Conservation (phyloP, 2,113 vertebrate genomes). For the Phrynosoma platyrhinos region DNA sequence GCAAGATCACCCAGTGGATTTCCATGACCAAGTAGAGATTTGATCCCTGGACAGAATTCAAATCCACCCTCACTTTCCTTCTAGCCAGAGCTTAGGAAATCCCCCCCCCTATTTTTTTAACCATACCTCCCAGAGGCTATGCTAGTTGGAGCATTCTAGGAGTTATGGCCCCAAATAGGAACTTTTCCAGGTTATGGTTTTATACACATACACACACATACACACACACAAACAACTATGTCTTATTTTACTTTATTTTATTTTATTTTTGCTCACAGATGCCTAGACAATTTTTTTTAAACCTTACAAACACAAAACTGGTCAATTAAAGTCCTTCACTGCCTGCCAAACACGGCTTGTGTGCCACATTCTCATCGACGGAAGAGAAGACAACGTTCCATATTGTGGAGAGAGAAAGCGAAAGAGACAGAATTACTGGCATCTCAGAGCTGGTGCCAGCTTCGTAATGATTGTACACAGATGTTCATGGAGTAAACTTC, state of each 20-base stretch:
- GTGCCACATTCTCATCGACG: not conserved
- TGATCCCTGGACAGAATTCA: no score
- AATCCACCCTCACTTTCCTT: no score
- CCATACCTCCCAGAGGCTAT: no score
- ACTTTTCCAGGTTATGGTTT: not conserved
- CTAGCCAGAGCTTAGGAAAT: no score
- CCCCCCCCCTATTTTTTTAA: no score
- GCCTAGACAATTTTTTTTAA: not conserved
- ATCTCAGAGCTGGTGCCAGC: slow-evolving; percentile 29
- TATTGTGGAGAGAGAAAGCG: not conserved
- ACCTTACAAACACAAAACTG: not conserved
- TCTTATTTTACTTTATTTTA: not conserved
- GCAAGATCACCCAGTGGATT: no score
- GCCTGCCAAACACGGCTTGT: not conserved
- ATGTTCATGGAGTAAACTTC: slow-evolving; percentile 65
- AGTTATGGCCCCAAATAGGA: not conserved
- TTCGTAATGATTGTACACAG: slow-evolving; percentile 66
- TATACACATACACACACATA: not conserved
- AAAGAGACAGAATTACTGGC: slow-evolving; percentile 7
- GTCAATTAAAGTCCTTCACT: not conserved
- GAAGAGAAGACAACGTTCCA: slow-evolving; percentile 11
- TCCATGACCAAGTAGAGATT: no score
- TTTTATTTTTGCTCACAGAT: not conserved
- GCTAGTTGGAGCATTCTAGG: no score
- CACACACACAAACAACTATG: not conserved